Evolutionary conservation across 2,113 vertebrate species (phyloP).

Genomic region (Jacana jacana): DNA sequence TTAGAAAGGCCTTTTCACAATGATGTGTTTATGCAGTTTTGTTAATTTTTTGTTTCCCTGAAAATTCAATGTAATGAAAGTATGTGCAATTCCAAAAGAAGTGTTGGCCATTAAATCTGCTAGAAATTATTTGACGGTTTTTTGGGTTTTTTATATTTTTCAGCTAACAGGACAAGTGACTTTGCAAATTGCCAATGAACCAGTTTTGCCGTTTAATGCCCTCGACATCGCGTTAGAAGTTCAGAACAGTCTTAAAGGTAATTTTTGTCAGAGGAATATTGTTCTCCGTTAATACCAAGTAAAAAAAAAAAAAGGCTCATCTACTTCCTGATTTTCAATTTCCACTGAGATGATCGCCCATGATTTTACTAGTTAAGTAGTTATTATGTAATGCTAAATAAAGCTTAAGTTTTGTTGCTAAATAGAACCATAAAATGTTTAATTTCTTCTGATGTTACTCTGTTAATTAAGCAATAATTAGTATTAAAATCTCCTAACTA

Average conservation of each 20-base stretch:
- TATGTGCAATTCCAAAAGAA: neutral
- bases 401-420: neutral
- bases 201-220: slow-evolving; percentile 90
- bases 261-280: slow-evolving; percentile 34
- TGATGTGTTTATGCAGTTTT: neutral
- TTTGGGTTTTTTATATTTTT: slow-evolving; percentile 55
- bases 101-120: neutral
- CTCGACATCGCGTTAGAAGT: slow-evolving; percentile 90
- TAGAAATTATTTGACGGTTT: neutral
- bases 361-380: neutral
- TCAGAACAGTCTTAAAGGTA: slow-evolving; percentile 94
- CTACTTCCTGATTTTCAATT: neutral
- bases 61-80: neutral
- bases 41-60: neutral
- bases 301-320: neutral
- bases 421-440: slow-evolving; percentile 16
- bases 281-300: neutral
- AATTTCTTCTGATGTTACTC: slow-evolving; percentile 25
- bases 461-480: slow-evolving; percentile 43
- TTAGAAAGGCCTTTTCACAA: neutral
- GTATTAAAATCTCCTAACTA: slow-evolving; percentile 30
- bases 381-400: neutral
- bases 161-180: slow-evolving; percentile 92
- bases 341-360: neutral
- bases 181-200: slow-evolving; percentile 84